These are phyloP conservation scores for Cosmia trapezina DNA, from an alignment of 2,888 invertebrate species.

Conservation along the genomic window DNA sequence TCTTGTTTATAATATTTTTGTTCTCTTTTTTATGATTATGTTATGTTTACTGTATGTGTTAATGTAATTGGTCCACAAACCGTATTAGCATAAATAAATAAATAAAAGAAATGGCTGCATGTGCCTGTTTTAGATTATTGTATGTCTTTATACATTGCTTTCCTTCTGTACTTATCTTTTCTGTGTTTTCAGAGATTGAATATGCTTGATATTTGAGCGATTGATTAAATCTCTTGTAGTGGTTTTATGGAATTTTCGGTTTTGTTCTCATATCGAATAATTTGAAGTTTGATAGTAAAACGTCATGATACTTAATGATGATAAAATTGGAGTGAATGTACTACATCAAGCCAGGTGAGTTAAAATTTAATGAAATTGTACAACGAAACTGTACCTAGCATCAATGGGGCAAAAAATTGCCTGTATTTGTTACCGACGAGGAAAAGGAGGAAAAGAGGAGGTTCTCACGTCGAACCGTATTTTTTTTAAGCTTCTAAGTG, in stretches of 20 bases:
- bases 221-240: conserved; percentile 24
- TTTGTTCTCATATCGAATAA: conserved; percentile 15
- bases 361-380: neutral
- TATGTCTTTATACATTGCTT: neutral
- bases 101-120: too few species aligned
- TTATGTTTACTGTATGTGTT: too few species aligned
- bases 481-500: too few species aligned
- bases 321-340: conserved; percentile 6
- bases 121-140: neutral
- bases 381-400: neutral
- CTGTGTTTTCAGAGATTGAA: conserved; percentile 38
- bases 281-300: conserved; percentile 15
- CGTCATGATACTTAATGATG: neutral
- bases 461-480: too few species aligned
- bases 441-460: too few species aligned
- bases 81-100: too few species aligned
- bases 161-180: conserved; percentile 10
- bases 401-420: neutral
- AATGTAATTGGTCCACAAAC: too few species aligned
- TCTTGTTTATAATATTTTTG: too few species aligned
- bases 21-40: too few species aligned
- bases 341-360: neutral
- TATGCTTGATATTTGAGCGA: conserved; percentile 37
- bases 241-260: conserved; percentile 26
- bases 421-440: neutral